These are phyloP conservation scores for Meteorus cinctellus DNA, from an alignment of 2,888 invertebrate species.

Conservation along the genomic window DNA sequence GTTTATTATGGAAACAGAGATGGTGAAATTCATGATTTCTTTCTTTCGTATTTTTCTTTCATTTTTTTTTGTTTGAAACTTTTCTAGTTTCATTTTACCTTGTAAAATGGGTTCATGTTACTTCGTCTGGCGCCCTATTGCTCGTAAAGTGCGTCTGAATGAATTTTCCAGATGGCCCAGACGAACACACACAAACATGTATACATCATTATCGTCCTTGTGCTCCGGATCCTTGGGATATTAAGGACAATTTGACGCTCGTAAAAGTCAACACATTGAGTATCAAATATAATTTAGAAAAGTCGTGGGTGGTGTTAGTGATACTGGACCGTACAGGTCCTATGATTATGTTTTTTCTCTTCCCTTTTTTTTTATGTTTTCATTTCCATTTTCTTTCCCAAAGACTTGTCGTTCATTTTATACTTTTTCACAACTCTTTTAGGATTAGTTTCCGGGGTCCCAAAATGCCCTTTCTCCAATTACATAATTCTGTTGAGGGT, in stretches of 20 bases:
- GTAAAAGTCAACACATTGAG: constrained; percentile 43
- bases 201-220: constrained; percentile 36
- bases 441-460: neutral
- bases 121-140: constrained; percentile 61
- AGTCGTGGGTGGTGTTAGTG: constrained; percentile 31
- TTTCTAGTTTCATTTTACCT: neutral
- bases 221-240: constrained; percentile 35
- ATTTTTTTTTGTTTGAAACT: constrained; percentile 4
- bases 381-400: neutral
- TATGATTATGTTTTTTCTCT: constrained; percentile 22
- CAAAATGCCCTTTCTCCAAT: neutral
- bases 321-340: constrained; percentile 45
- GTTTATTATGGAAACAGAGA: no score
- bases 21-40: neutral
- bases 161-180: constrained; percentile 68
- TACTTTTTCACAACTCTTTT: neutral
- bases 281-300: constrained; percentile 37
- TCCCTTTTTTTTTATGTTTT: no score
- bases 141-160: constrained; percentile 66
- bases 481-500: neutral
- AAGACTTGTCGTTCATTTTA: neutral
- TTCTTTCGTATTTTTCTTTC: neutral
- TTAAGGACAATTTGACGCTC: constrained; percentile 33
- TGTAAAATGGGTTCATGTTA: constrained; percentile 58
- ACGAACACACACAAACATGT: neutral